phyloP scores from a whole-genome alignment of 2,888 invertebrate species.

The Adelphocoris suturalis region DNA sequence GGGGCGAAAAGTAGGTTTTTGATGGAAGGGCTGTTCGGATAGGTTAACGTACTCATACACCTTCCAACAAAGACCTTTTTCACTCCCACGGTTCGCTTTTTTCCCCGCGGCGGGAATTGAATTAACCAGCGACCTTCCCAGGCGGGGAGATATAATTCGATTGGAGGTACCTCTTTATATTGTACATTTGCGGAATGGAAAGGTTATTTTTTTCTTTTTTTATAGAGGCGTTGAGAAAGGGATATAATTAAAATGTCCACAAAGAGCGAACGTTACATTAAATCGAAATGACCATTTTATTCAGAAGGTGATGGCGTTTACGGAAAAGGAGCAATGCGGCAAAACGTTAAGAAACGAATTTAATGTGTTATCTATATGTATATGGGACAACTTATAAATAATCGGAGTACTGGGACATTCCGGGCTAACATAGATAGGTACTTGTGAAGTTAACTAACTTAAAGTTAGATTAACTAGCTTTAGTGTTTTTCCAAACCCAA shows the following conservation, averaged over 20 bases:
- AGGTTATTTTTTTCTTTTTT: slow-evolving; percentile 16
- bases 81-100: neutral
- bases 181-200: slow-evolving; percentile 25
- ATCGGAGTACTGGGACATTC: neutral
- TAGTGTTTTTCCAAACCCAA: neutral
- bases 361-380: neutral
- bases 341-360: neutral
- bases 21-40: neutral
- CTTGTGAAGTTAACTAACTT: too few relatives aligned
- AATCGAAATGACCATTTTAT: neutral
- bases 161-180: slow-evolving; percentile 18
- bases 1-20: neutral
- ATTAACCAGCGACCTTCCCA: slow-evolving; percentile 15
- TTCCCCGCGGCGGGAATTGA: neutral
- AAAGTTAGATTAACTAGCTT: too few relatives aligned
- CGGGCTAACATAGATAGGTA: too few relatives aligned
- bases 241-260: neutral
- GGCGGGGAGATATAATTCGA: slow-evolving; percentile 4
- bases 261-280: slow-evolving; percentile 3
- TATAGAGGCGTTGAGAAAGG: neutral
- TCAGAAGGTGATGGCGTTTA: neutral
- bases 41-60: neutral
- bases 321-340: neutral
- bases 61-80: neutral
- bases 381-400: neutral